Percentiles rank a stretch among this genome's conserved stretches.
phyloP scores from a whole-genome alignment of 2,113 vertebrate species.

The Aegypius monachus region DNA sequence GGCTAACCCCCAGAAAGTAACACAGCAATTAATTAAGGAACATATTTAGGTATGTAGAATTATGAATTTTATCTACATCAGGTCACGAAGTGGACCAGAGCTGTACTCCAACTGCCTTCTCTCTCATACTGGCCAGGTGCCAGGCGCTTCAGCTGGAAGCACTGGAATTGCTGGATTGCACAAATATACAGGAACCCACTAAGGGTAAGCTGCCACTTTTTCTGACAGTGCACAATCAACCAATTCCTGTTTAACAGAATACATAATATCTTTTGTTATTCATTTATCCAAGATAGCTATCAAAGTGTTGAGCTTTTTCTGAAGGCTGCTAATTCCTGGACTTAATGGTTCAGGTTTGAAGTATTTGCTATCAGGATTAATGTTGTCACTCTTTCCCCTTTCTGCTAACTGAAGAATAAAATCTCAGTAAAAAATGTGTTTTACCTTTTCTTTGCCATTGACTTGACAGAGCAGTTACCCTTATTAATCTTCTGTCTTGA shows the following conservation, averaged over 20 bases:
- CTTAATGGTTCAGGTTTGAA: background rate
- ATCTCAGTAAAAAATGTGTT: background rate
- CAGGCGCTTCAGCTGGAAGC: background rate
- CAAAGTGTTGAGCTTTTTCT: background rate
- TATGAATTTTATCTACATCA: background rate
- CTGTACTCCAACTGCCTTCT: background rate
- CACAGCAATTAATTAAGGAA: background rate
- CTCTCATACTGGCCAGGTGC: background rate
- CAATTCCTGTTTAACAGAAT: background rate
- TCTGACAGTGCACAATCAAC: background rate
- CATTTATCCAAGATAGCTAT: background rate
- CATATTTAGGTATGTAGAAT: background rate
- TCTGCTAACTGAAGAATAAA: background rate
- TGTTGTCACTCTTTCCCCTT: background rate
- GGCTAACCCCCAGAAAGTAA: background rate
- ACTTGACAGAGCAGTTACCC: background rate
- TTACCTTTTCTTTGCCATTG: background rate
- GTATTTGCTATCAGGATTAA: background rate
- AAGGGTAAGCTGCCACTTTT: background rate
- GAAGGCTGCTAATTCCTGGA: background rate
- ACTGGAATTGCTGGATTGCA: background rate
- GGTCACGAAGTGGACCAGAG: background rate
- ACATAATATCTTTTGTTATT: background rate
- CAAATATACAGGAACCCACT: background rate
- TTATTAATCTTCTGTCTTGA: background rate